phyloP scores from a whole-genome alignment of 64 coral and sea anemone genomes.

The Pocillopora damicornis region DNA sequence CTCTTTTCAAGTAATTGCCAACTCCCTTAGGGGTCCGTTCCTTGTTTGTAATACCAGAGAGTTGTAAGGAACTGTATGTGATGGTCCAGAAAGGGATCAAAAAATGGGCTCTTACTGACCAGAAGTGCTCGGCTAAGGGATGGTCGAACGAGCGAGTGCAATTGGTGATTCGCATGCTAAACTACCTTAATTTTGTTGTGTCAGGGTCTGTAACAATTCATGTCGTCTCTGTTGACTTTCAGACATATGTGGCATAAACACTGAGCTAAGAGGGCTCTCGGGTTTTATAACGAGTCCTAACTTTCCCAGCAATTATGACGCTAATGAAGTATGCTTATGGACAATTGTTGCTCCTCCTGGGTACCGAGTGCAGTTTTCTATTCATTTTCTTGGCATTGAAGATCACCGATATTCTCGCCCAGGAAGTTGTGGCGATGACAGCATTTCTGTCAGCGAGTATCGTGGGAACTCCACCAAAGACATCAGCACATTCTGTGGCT shows the following conservation, averaged over 20 bases:
- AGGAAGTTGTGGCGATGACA: background rate
- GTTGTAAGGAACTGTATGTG: too few relatives aligned
- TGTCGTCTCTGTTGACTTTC: background rate
- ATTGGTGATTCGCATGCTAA: too few relatives aligned
- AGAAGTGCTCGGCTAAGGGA: too few relatives aligned
- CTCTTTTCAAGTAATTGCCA: too few relatives aligned
- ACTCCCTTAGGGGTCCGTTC: too few relatives aligned
- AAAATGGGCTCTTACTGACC: too few relatives aligned
- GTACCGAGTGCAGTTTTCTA: slow-evolving; percentile 1
- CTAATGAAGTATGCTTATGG: background rate
- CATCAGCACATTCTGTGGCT: background rate
- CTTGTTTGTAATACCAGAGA: too few relatives aligned
- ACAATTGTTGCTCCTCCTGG: slow-evolving; percentile 1
- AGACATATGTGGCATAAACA: background rate
- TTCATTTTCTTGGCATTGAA: slow-evolving; percentile 21
- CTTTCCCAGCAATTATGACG: slow-evolving; percentile 32
- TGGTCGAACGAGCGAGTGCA: too few relatives aligned
- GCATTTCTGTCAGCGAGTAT: background rate
- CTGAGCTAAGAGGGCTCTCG: background rate
- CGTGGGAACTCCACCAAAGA: background rate
- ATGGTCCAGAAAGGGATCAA: too few relatives aligned
- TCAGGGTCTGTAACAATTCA: background rate
- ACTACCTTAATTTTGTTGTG: background rate
- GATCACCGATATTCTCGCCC: slow-evolving; percentile 7
- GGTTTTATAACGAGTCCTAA: slow-evolving; percentile 7